These are phyloP conservation scores for Trialeurodes vaporariorum DNA, from an alignment of 1,140 invertebrate genomes.

Conservation along the genomic window DNA sequence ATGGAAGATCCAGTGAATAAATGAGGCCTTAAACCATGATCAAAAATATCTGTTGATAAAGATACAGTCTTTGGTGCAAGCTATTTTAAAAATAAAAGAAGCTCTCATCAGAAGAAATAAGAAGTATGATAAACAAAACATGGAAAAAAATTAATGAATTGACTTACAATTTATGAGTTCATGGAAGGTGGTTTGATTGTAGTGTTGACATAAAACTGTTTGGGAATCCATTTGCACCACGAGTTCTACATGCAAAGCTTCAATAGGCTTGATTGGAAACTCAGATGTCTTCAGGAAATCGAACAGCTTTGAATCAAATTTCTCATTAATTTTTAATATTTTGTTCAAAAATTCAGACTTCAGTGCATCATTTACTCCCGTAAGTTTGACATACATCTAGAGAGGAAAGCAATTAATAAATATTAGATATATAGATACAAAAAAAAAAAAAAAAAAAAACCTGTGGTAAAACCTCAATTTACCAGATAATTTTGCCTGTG, in stretches of 20 bases:
- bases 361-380: conserved; percentile 35
- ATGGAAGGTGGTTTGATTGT: conserved; percentile 42
- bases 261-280: conserved; percentile 34
- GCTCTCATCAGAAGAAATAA: no score
- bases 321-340: conserved; percentile 34
- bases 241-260: conserved; percentile 42
- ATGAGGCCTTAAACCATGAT: no score
- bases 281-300: conserved; percentile 36
- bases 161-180: conserved; percentile 35
- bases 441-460: no score
- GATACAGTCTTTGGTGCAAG: no score
- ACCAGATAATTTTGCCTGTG: no score
- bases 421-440: no score
- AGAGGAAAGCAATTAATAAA: no score
- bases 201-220: conserved; percentile 43
- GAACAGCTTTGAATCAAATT: neutral
- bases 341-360: conserved; percentile 30
- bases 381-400: conserved; percentile 46
- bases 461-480: no score
- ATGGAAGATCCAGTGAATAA: no score
- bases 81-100: no score
- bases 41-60: no score
- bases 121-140: neutral
- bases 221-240: conserved; percentile 45
- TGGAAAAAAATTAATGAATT: neutral